phyloP scores from a whole-genome alignment of 2,888 invertebrate genomes.

The Camponotus fellah region DNA sequence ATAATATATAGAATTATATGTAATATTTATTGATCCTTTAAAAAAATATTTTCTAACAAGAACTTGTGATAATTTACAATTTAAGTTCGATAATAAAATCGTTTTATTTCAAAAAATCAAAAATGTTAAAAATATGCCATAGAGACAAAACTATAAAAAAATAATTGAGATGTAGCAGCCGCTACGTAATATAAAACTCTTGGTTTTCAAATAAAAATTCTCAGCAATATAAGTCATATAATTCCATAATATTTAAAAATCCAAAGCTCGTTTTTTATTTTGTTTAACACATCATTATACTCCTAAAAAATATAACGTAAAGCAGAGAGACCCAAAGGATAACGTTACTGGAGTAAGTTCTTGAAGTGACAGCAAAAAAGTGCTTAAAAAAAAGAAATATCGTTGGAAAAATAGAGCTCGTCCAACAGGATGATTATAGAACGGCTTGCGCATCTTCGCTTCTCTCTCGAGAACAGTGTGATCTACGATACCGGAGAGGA shows the following conservation, averaged over 20 bases:
- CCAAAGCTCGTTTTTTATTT: neutral
- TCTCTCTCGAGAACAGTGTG: conserved; percentile 18
- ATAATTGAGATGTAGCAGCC: neutral
- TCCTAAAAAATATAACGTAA: neutral
- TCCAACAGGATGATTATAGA: conserved; percentile 13
- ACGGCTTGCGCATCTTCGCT: conserved; percentile 5
- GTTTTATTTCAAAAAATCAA: neutral
- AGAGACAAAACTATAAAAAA: neutral
- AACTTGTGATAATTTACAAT: neutral
- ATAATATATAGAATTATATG: neutral
- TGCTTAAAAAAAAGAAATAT: conserved; percentile 19
- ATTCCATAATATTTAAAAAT: neutral
- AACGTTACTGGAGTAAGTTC: conserved; percentile 10
- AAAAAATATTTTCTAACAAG: neutral
- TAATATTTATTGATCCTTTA: neutral
- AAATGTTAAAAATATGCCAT: neutral
- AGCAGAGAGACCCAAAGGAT: neutral
- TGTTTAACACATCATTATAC: neutral
- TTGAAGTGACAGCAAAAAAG: conserved; percentile 25
- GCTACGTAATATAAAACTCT: neutral
- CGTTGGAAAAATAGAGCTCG: conserved; percentile 19
- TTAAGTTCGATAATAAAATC: neutral
- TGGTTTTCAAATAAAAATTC: conserved; percentile 7
- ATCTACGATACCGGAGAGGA: conserved; percentile 22
- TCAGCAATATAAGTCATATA: neutral